phyloP scores from a whole-genome alignment of 2,113 vertebrate genomes.

The Pardalotus punctatus region DNA sequence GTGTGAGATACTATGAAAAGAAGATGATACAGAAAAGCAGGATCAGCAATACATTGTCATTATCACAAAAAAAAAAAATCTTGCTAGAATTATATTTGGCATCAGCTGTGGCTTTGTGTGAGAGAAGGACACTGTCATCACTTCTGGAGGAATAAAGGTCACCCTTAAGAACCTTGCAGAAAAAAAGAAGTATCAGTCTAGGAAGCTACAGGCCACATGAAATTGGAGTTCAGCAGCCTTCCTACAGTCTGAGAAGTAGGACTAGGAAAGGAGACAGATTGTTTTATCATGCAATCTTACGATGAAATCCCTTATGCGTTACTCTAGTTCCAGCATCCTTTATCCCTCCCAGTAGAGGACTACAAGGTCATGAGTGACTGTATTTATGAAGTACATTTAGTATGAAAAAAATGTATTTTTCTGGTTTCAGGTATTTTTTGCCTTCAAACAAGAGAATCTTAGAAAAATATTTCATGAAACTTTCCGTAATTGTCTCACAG shows the following conservation, averaged over 20 bases:
- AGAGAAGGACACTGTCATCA: not conserved
- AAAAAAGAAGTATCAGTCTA: not conserved
- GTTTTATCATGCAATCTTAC: not conserved
- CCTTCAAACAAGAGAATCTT: not conserved
- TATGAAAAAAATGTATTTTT: accelerated
- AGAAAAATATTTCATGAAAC: not conserved
- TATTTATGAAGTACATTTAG: not conserved
- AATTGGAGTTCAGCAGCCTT: not conserved
- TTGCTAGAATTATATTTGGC: not conserved
- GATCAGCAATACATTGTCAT: not conserved
- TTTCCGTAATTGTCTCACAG: not conserved
- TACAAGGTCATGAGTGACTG: not conserved
- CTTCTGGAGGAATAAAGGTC: not conserved
- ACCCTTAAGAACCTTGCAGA: not conserved
- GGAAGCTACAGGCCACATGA: not conserved
- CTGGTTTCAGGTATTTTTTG: not conserved
- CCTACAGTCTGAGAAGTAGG: not conserved
- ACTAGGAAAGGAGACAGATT: not conserved
- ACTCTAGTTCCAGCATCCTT: not conserved
- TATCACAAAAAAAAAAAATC: not conserved
- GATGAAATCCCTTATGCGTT: not conserved
- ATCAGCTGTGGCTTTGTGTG: not conserved
- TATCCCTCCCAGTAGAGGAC: not conserved
- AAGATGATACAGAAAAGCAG: not conserved
- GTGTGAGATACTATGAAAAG: not conserved